Conservation (phyloP, 2,888 invertebrate genomes). For the Epirrhoe tristata region DNA sequence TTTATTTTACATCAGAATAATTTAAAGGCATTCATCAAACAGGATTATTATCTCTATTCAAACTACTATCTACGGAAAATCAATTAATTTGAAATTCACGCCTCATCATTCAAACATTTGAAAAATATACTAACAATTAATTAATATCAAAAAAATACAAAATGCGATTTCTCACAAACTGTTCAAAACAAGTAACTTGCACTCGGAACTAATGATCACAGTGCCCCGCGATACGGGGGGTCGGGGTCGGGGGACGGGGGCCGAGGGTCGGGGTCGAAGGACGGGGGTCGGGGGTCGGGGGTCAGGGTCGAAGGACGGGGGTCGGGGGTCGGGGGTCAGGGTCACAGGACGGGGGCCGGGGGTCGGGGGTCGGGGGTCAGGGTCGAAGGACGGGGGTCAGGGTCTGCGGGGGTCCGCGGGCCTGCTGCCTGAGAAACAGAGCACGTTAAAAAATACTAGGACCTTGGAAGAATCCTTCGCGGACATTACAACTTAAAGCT, state of each 20-base stretch:
- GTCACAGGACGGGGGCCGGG: no score
- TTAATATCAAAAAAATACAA: slow-evolving; percentile 13
- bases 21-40: slow-evolving; percentile 22
- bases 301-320: no score
- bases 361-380: no score
- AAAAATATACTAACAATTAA: not conserved
- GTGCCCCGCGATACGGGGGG: no score
- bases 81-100: not conserved
- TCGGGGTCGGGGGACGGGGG: no score
- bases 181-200: not conserved
- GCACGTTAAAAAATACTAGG: slow-evolving; percentile 10
- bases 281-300: no score
- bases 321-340: no score
- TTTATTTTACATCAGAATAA: not conserved
- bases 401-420: no score
- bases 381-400: no score
- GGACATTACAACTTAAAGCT: slow-evolving; percentile 17
- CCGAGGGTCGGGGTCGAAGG: no score
- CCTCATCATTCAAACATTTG: not conserved
- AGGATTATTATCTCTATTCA: slow-evolving; percentile 1
- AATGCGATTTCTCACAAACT: slow-evolving; percentile 21
- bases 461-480: not conserved
- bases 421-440: not conserved
- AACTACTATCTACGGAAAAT: slow-evolving; percentile 9
- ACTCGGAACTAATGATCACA: not conserved